Percentiles rank a stretch among this genome's conserved stretches.
Conservation (phyloP, 2,888 invertebrate genomes). For the Labia minor region DNA sequence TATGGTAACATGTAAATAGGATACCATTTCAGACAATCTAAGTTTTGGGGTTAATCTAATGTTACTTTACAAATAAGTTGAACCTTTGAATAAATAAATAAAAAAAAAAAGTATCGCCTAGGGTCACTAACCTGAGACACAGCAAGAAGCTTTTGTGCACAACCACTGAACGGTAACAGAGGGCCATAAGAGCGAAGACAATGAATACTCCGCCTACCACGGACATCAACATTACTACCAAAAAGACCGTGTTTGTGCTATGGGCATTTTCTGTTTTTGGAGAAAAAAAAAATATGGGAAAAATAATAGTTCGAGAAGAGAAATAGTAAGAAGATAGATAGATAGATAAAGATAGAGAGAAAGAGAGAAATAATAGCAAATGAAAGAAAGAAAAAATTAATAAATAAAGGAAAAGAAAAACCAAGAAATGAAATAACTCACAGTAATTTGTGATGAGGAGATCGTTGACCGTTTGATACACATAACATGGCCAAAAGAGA, state of each 20-base stretch:
- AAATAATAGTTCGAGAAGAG: not conserved
- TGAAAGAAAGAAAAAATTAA: not conserved
- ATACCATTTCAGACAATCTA: no score
- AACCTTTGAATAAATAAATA: conserved; percentile 29
- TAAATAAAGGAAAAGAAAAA: not conserved
- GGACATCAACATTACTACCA: conserved; percentile 96
- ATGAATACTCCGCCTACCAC: conserved; percentile 98
- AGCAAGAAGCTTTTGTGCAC: conserved; percentile 97
- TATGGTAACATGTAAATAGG: no score
- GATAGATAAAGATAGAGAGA: not conserved
- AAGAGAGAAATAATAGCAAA: not conserved
- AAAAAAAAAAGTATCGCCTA: not conserved
- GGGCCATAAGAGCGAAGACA: conserved; percentile 96
- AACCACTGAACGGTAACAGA: conserved; percentile 99
- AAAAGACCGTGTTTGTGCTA: conserved; percentile 94
- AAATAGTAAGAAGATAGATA: no score
- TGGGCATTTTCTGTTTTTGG: conserved; percentile 77
- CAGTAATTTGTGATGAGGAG: conserved; percentile 4
- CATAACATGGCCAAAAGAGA: not conserved
- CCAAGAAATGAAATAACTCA: not conserved
- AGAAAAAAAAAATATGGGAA: not conserved
- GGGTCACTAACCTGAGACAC: conserved; percentile 95
- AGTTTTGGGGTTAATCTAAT: no score
- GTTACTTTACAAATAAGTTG: conserved; percentile 33
- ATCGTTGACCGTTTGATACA: not conserved